Percentiles rank a stretch among this genome's conserved stretches.
Conservation (phyloP, 2,113 vertebrate genomes). For the Lepisosteus osseus region DNA sequence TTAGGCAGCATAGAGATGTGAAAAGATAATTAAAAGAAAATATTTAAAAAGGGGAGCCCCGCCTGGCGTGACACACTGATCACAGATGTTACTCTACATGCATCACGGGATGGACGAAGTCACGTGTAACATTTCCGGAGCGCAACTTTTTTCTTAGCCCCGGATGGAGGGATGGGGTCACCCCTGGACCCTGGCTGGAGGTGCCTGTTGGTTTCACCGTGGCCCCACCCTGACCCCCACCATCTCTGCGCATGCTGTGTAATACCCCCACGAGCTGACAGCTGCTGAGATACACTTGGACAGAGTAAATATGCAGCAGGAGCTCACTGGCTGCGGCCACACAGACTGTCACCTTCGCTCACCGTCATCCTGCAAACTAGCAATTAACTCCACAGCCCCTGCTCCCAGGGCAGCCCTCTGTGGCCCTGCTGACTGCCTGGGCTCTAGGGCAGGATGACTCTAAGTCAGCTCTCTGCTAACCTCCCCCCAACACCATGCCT, state of each 20-base stretch:
- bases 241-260: constrained; percentile 7
- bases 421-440: constrained; percentile 16
- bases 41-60: too few species aligned
- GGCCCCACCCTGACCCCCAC: not conserved
- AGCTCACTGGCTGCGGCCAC: constrained; percentile 52
- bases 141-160: too few species aligned
- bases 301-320: constrained; percentile 58
- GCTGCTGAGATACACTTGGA: constrained; percentile 51
- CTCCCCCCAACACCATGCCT: constrained; percentile 41
- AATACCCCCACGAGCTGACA: constrained; percentile 45
- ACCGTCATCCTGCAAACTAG: constrained; percentile 63
- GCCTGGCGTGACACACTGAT: too few species aligned
- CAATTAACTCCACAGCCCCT: constrained; percentile 62
- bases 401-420: constrained; percentile 19
- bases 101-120: too few species aligned
- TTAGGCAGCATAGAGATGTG: too few species aligned
- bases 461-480: constrained; percentile 31
- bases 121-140: too few species aligned
- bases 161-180: too few species aligned
- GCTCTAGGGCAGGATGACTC: constrained; percentile 53
- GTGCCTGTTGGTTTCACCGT: not conserved
- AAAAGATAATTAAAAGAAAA: too few species aligned
- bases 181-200: too few species aligned
- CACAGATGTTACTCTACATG: too few species aligned
- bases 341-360: constrained; percentile 57